Base-by-base conservation (phyloP, 1,140 invertebrate species). In the Nebria ingens region DNA sequence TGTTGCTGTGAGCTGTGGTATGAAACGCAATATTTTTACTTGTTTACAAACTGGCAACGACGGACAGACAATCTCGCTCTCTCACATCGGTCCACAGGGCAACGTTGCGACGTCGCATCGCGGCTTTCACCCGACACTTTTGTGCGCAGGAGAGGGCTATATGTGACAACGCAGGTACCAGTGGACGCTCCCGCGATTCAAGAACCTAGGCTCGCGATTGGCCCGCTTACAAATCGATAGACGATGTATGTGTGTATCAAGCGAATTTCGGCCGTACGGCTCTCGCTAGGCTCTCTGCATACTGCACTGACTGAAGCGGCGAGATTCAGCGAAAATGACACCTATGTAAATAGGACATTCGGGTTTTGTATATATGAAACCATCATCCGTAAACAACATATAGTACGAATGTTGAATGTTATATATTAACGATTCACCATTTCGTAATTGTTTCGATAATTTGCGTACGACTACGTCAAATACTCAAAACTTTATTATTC, bases 171-270 rank as follows among this genome's bases (percentile, higher is more conserved):
- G 15, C 40, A 45, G 40, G 40, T 45, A 45, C 40, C 40, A 45
- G 40, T 45, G 17, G 40, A 45, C 62, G 65, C 67, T 67, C 65
- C 67, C 67, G 65, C 67, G 66, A 66, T 62, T 64, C 54, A 55
- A 38, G 54, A 59, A 51, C 4, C 34, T 56, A 53, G 65, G 66
- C 68, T 69, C 68, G 23, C 57, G 42, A 70, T 70, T 69, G 67
- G 68, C 50, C 51, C 42, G 40, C 21, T 29, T 40, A 11, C 20
- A 58, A 64, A 70, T 70, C 68, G 68, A 70, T 70, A 64, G 61
- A 58, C 61, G 63, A 63, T 61, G 63, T 61, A 62, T 19, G 15
- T 40, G 57, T 45, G 51, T 45, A 29, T 55, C 56, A 54, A 13
- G 57, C 57, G 57, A n/a, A 29, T 55, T 57, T 57, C 52, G 55